A percentile compares a stretch with the other conserved stretches of the same genome.
phyloP scores from a whole-genome alignment of 2,888 invertebrate genomes.

The Zygaena filipendulae region DNA sequence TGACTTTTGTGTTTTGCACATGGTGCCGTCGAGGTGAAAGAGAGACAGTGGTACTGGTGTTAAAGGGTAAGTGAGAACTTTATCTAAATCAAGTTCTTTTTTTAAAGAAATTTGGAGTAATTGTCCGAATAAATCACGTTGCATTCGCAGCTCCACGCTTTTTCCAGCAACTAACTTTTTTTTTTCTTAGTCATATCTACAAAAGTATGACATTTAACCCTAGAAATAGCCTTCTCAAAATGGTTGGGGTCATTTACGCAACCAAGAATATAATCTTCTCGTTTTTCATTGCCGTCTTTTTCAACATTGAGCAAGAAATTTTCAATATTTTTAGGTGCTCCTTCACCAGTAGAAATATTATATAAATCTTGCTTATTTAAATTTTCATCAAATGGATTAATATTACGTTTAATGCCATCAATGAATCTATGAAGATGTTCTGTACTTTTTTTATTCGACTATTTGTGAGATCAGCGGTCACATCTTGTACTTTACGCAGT shows the following conservation, averaged over 20 bases:
- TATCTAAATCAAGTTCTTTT: slow-evolving; percentile 3
- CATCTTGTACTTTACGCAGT: slow-evolving; percentile 4
- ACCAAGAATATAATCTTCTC: neutral
- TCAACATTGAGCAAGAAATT: slow-evolving; percentile 1
- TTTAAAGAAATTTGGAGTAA: slow-evolving; percentile 1
- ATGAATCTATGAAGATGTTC: neutral
- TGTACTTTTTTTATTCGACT: neutral
- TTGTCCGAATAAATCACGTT: slow-evolving; percentile 6
- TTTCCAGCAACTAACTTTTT: neutral
- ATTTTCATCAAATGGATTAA: neutral
- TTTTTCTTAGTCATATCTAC: neutral
- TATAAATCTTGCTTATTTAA: slow-evolving; percentile 1
- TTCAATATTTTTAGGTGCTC: neutral
- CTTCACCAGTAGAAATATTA: slow-evolving; percentile 5
- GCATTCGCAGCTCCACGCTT: neutral
- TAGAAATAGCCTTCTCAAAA: neutral
- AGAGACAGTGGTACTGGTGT: slow-evolving; percentile 6
- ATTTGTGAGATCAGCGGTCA: slow-evolving; percentile 3
- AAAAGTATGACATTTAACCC: neutral
- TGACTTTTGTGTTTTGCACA: slow-evolving; percentile 8
- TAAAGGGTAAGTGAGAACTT: slow-evolving; percentile 4
- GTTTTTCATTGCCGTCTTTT: neutral
- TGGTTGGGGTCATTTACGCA: neutral
- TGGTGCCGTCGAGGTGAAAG: slow-evolving; percentile 10
- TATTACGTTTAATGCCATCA: neutral